phyloP scores from a whole-genome alignment of 92 coral and sea anemone genomes.

The Heteractis magnifica region DNA sequence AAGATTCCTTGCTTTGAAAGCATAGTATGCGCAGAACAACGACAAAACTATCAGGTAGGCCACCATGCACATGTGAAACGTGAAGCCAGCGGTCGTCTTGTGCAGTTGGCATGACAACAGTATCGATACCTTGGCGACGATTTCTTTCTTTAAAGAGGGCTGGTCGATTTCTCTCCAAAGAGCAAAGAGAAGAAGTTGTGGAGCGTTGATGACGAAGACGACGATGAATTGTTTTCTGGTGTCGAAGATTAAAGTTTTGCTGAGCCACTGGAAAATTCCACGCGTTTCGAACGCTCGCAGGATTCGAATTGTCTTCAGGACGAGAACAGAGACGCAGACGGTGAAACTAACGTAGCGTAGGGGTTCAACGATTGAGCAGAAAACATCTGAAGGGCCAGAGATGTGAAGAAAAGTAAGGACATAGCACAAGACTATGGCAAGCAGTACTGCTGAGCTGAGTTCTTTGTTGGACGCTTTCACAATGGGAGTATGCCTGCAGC shows the following conservation, averaged over 20 bases:
- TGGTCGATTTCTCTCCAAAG: slow-evolving; percentile 62
- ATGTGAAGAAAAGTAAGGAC: slow-evolving; percentile 52
- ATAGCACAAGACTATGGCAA: slow-evolving; percentile 47
- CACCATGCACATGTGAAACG: slow-evolving; percentile 47
- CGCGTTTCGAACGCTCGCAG: slow-evolving; percentile 70
- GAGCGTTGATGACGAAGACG: slow-evolving; percentile 42
- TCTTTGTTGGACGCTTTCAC: slow-evolving; percentile 70
- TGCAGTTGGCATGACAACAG: slow-evolving; percentile 49
- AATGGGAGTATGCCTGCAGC: slow-evolving; percentile 49
- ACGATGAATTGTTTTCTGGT: slow-evolving; percentile 43
- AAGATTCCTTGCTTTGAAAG: slow-evolving; percentile 62
- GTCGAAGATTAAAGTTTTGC: slow-evolving; percentile 43
- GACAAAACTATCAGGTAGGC: slow-evolving; percentile 49
- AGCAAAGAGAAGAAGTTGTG: slow-evolving; percentile 42
- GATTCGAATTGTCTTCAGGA: slow-evolving; percentile 64
- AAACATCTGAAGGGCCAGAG: slow-evolving; percentile 39
- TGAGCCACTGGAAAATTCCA: slow-evolving; percentile 53
- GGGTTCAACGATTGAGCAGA: slow-evolving; percentile 62
- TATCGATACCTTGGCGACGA: slow-evolving; percentile 43
- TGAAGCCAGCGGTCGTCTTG: slow-evolving; percentile 40
- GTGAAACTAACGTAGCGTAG: slow-evolving; percentile 58
- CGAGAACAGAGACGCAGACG: slow-evolving; percentile 58
- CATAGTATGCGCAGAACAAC: slow-evolving; percentile 56
- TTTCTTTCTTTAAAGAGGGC: slow-evolving; percentile 46
- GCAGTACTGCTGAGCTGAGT: slow-evolving; percentile 42